Percentiles rank a stretch among this genome's conserved stretches.
Conservation (phyloP, 2,888 invertebrate species). For the Diaperis boleti region DNA sequence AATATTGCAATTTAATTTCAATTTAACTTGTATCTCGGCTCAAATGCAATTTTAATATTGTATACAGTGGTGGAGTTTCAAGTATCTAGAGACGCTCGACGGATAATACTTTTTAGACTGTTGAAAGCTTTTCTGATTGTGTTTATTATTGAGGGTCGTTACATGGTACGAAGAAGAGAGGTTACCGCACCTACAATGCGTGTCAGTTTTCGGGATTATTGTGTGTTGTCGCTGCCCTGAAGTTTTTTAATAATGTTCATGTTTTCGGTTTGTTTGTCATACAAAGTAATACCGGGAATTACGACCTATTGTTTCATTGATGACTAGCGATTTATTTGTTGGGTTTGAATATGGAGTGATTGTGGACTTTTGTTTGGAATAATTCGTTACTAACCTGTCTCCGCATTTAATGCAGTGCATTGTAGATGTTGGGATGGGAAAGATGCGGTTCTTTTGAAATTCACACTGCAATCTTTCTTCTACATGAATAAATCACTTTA, state of each 20-base stretch:
- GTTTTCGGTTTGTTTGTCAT: slow-evolving; percentile 3
- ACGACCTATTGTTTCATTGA: slow-evolving; percentile 20
- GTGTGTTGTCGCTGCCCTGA: slow-evolving; percentile 1
- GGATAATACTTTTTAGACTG: slow-evolving; percentile 4
- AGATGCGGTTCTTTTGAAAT: too few species aligned
- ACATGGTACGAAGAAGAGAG: background rate
- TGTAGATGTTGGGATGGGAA: too few species aligned
- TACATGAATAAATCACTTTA: too few species aligned
- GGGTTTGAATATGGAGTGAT: background rate
- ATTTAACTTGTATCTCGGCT: slow-evolving; percentile 28
- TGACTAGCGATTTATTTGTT: slow-evolving; percentile 18
- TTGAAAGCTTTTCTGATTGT: slow-evolving; percentile 17
- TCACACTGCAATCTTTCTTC: too few species aligned
- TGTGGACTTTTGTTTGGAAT: slow-evolving; percentile 2
- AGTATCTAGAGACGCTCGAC: background rate
- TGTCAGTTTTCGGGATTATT: background rate
- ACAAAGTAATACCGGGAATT: slow-evolving; percentile 17
- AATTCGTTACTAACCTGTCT: slow-evolving; percentile 2
- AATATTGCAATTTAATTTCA: slow-evolving; percentile 36
- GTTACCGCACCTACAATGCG: background rate
- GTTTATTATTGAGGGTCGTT: slow-evolving; percentile 1
- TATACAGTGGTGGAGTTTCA: slow-evolving; percentile 14
- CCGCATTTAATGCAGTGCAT: background rate
- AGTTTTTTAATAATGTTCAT: slow-evolving; percentile 1
- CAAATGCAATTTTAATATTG: slow-evolving; percentile 35